phyloP scores from a whole-genome alignment of 2,113 vertebrate species.

The Dasyornis broadbenti region DNA sequence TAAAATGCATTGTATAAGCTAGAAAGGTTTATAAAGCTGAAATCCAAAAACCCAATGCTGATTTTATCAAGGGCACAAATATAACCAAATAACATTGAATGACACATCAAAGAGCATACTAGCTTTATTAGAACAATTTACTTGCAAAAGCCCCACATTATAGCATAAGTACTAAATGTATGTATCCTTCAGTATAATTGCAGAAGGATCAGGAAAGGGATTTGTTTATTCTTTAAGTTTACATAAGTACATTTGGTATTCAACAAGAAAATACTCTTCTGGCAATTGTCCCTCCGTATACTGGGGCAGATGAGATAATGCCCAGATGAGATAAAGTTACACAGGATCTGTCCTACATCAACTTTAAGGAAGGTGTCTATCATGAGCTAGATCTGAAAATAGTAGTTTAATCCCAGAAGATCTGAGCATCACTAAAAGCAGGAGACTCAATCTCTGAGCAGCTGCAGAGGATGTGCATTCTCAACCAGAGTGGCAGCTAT shows the following conservation, averaged over 20 bases:
- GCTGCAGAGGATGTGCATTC: neutral
- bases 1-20: neutral
- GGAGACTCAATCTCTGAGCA: neutral
- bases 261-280: neutral
- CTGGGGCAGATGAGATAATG: neutral
- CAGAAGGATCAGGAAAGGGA: neutral
- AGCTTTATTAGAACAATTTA: constrained; percentile 37
- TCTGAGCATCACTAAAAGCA: neutral
- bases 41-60: neutral
- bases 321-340: neutral
- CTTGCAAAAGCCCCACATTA: neutral
- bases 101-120: constrained; percentile 14
- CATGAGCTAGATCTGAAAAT: neutral
- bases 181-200: neutral
- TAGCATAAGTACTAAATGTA: neutral
- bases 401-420: neutral
- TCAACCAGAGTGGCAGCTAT: neutral
- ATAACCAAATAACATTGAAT: constrained; percentile 2
- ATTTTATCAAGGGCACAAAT: constrained; percentile 43
- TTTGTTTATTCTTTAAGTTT: constrained; percentile 29
- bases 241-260: neutral
- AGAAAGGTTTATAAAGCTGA: neutral
- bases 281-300: neutral
- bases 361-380: neutral
- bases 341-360: neutral